Evolutionary conservation across 2,113 vertebrate genomes (phyloP).

Genomic region (Pogonocichla stellata): DNA sequence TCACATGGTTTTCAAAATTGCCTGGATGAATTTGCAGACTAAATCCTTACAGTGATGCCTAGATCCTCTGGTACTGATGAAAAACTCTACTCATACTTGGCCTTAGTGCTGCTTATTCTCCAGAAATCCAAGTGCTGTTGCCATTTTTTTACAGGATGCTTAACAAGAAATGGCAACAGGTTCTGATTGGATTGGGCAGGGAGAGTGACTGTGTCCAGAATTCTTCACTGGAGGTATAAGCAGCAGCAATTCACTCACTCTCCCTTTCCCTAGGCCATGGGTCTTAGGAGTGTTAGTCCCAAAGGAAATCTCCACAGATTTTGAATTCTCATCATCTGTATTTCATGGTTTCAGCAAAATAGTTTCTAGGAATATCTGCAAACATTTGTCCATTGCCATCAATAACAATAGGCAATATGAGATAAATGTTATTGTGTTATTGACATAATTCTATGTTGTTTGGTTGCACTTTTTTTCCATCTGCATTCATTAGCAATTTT

Average conservation of each 20-base stretch:
- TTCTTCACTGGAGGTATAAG: neutral
- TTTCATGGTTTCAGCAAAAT: neutral
- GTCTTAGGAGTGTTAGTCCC: neutral
- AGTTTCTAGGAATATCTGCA: neutral
- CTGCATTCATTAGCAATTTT: neutral
- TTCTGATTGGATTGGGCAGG: neutral
- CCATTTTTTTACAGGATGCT: neutral
- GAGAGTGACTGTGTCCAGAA: neutral
- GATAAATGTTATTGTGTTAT: neutral
- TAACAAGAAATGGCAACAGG: neutral
- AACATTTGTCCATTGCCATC: neutral
- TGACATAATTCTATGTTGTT: neutral
- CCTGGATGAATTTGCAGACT: neutral
- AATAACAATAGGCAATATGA: neutral
- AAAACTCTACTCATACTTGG: neutral
- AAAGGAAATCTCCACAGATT: neutral
- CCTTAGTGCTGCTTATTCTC: neutral
- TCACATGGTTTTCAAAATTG: neutral
- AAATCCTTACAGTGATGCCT: neutral
- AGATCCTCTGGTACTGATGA: neutral
- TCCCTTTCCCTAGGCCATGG: neutral
- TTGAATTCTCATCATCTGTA: neutral
- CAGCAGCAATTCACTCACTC: neutral
- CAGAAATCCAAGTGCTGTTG: neutral
- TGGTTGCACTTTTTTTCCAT: neutral